phyloP scores from a whole-genome alignment of 2,888 invertebrate species.

The Idaea straminata region DNA sequence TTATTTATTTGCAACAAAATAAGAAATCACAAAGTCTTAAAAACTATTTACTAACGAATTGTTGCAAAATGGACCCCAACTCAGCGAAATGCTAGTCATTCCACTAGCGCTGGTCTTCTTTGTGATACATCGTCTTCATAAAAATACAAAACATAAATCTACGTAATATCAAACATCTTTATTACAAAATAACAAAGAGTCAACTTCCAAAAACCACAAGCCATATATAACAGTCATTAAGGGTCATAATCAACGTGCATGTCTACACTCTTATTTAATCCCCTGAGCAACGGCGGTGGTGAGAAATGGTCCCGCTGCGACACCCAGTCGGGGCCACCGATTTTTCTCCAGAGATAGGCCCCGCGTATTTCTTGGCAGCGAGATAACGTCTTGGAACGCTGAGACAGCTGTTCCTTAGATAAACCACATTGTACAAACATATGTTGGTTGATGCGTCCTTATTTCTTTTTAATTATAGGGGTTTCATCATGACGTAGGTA shows the following conservation, averaged over 20 bases:
- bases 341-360: slow-evolving; percentile 63
- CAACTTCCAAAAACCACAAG: slow-evolving; percentile 9
- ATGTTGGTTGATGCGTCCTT: neutral
- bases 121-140: neutral
- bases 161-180: slow-evolving; percentile 5
- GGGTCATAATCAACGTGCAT: slow-evolving; percentile 40
- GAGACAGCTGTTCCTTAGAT: slow-evolving; percentile 44
- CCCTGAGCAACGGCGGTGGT: slow-evolving; percentile 41
- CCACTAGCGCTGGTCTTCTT: no score
- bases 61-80: no score
- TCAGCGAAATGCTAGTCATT: no score
- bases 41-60: no score
- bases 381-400: slow-evolving; percentile 46
- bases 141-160: neutral
- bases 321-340: slow-evolving; percentile 51
- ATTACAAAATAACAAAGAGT: neutral
- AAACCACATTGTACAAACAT: slow-evolving; percentile 1
- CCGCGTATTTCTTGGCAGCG: slow-evolving; percentile 45
- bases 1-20: no score
- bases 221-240: slow-evolving; percentile 26
- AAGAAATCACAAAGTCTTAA: no score
- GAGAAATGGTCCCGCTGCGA: slow-evolving; percentile 57
- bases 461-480: slow-evolving; percentile 1
- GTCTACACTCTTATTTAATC: slow-evolving; percentile 48
- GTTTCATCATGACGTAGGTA: neutral